These are phyloP conservation scores for Phyllotreta striolata DNA, from an alignment of 2,888 invertebrate species.

Conservation along the genomic window DNA sequence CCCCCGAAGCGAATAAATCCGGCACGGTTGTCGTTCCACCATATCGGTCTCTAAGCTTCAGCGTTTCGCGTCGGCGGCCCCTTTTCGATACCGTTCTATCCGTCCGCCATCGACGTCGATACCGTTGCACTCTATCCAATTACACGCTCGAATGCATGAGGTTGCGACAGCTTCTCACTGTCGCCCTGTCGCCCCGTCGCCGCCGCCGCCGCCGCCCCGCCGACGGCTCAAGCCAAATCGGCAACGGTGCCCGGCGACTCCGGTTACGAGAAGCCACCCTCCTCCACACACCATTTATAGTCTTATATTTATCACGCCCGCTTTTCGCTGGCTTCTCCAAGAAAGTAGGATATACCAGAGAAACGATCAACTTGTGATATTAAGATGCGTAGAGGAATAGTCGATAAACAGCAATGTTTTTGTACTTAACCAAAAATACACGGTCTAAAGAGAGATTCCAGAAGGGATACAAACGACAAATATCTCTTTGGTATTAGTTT, in stretches of 20 bases:
- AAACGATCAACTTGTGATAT: no score
- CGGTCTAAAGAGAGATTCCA: neutral
- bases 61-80: conserved; percentile 21
- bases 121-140: conserved; percentile 59
- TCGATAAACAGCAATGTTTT: no score
- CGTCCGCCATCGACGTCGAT: conserved; percentile 47
- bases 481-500: no score
- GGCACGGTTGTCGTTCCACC: conserved; percentile 29
- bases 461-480: no score
- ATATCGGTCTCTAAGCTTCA: conserved; percentile 15
- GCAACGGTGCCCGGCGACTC: conserved; percentile 25
- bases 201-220: neutral
- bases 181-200: conserved; percentile 50
- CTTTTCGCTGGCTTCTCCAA: conserved; percentile 35
- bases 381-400: no score
- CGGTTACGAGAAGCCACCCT: conserved; percentile 28
- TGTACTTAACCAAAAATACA: no score
- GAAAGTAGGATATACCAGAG: conserved; percentile 29
- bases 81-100: conserved; percentile 22
- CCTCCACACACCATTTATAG: conserved; percentile 52
- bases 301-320: conserved; percentile 57
- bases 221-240: conserved; percentile 16
- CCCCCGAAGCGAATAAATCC: conserved; percentile 20
- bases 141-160: conserved; percentile 60
- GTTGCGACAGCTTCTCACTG: conserved; percentile 61